Percentiles rank a stretch among this genome's conserved stretches.
Evolutionary conservation across 2,113 vertebrate genomes (phyloP).

Genomic region (Heteronetta atricapilla): DNA sequence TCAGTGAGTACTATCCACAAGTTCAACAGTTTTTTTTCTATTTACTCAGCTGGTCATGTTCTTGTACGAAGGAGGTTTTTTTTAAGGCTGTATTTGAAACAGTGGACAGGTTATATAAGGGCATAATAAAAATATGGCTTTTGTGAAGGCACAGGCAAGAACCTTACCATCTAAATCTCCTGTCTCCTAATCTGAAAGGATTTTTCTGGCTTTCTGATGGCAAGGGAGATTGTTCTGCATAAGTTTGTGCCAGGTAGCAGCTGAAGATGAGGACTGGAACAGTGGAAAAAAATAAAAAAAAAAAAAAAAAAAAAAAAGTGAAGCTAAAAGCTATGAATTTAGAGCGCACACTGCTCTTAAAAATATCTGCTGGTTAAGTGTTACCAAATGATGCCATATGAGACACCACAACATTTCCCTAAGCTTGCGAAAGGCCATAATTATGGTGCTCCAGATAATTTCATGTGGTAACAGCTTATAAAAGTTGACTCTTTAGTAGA

Average conservation of each 20-base stretch:
- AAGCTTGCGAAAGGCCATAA: conserved; percentile 53
- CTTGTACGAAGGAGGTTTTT: background rate
- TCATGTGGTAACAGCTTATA: conserved; percentile 22
- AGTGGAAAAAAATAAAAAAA: background rate
- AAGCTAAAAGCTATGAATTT: conserved; percentile 24
- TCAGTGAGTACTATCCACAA: conserved; percentile 37
- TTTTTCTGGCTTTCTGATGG: conserved; percentile 29
- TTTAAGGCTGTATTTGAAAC: conserved; percentile 34
- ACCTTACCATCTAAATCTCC: conserved; percentile 30
- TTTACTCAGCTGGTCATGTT: conserved; percentile 69
- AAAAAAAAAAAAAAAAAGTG: background rate
- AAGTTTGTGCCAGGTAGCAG: background rate
- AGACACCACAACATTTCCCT: conserved; percentile 60
- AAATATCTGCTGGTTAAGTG: conserved; percentile 50
- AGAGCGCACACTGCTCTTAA: background rate
- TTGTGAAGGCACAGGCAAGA: conserved; percentile 49
- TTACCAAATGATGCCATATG: conserved; percentile 61
- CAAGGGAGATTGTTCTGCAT: background rate
- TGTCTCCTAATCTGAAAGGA: conserved; percentile 44
- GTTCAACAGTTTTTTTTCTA: conserved; percentile 64
- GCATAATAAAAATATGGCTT: conserved; percentile 20
- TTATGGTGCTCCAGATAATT: conserved; percentile 45
- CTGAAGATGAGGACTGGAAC: conserved; percentile 30
- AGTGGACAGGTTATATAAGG: conserved; percentile 64
- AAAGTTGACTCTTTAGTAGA: conserved; percentile 43